phyloP scores from a whole-genome alignment of 2,888 invertebrate genomes.

The Megamerina dolium region DNA sequence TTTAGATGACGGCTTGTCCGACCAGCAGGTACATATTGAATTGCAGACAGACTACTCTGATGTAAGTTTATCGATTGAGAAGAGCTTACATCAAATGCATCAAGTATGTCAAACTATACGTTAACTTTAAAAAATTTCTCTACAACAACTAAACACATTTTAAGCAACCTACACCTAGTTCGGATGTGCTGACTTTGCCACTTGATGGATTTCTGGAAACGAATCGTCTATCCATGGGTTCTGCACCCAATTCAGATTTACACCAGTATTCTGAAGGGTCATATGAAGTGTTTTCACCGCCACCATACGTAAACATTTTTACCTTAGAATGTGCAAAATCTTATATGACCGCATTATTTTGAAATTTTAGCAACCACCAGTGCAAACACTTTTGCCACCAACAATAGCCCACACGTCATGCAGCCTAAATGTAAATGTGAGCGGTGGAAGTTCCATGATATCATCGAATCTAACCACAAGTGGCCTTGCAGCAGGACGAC shows the following conservation, averaged over 20 bases:
- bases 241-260: conserved; percentile 69
- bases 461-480: conserved; percentile 32
- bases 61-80: conserved; percentile 34
- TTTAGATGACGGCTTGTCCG: conserved; percentile 1
- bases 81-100: too few relatives aligned
- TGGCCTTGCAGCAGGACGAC: conserved; percentile 23
- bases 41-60: conserved; percentile 26
- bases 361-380: background rate
- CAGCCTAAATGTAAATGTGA: conserved; percentile 25
- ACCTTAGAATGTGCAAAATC: background rate
- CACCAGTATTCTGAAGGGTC: conserved; percentile 78
- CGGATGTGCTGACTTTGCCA: conserved; percentile 70
- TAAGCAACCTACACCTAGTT: conserved; percentile 71
- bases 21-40: conserved; percentile 19
- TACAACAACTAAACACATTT: too few relatives aligned
- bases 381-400: conserved; percentile 18
- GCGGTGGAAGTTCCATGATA: conserved; percentile 31
- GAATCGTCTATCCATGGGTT: conserved; percentile 73
- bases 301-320: conserved; percentile 53
- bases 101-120: too few relatives aligned
- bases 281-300: conserved; percentile 79
- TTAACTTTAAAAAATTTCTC: too few relatives aligned
- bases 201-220: conserved; percentile 82
- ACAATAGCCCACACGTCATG: conserved; percentile 21
- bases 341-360: background rate